phyloP scores from a whole-genome alignment of 2,888 invertebrate species.

The Lypha dubia region DNA sequence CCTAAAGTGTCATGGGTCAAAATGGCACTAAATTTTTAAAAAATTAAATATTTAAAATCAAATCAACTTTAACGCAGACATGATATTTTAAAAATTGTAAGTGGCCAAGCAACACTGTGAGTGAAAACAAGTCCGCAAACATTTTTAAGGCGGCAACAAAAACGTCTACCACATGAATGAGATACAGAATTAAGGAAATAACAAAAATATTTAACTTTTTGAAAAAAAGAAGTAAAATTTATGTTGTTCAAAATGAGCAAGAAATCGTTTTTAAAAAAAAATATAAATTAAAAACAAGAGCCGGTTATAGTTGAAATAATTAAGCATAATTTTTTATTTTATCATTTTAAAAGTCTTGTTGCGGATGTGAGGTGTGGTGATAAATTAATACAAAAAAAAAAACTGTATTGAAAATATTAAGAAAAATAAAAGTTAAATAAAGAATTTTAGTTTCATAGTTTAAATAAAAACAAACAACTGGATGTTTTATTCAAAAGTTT shows the following conservation, averaged over 20 bases:
- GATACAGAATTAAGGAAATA: conserved; percentile 29
- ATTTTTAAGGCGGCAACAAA: not conserved
- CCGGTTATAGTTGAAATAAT: conserved; percentile 59
- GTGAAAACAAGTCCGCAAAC: conserved; percentile 22
- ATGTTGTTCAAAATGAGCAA: not conserved
- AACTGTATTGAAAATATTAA: conserved; percentile 43
- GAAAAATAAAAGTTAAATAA: conserved; percentile 6
- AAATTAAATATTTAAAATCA: not conserved
- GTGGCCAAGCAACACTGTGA: conserved; percentile 18
- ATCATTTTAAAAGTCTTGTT: not conserved
- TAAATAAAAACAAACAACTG: not conserved
- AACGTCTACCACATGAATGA: not conserved
- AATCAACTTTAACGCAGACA: not conserved
- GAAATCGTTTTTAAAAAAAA: not conserved
- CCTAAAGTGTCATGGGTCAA: not conserved
- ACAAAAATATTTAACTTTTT: conserved; percentile 16
- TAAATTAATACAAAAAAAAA: conserved; percentile 32
- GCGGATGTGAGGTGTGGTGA: not conserved
- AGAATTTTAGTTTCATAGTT: not conserved
- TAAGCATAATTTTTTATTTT: conserved; percentile 48
- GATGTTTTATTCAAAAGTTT: not conserved
- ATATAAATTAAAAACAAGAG: conserved; percentile 11
- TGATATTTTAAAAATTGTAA: not conserved
- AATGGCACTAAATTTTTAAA: not conserved
- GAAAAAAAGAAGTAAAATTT: conserved; percentile 13